Base-by-base conservation (phyloP, 2,113 vertebrate genomes). In the Boleophthalmus pectinirostris region DNA sequence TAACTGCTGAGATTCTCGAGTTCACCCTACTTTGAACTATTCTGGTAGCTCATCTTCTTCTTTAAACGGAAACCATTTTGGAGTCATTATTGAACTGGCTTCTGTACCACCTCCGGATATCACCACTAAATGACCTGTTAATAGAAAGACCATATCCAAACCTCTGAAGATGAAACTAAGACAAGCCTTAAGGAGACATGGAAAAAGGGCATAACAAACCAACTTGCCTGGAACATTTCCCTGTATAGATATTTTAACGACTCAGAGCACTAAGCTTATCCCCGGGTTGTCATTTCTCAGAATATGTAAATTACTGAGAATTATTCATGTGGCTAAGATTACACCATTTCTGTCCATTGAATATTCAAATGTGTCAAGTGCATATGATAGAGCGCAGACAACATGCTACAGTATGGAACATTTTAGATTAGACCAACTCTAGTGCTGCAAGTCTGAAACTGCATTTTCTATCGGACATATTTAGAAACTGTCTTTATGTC, bases 321-420 rank as follows among this genome's bases (percentile, higher is more conserved):
- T 92, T 87, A 91, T 90, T 92, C 84, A 91, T 89, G 65, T 73
- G 43, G 68, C 81, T 88, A 74, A 87, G 85, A 93, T 92, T 89
- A 85, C 79, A 79, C 54, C 63, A 10, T 81, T 85, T 88, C 64
- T 79, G 72, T 79, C 51, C 60, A 85, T 83, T 85, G 85, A 90
- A 90, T 89, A 88, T 90, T 89, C 78, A 90, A 77, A 79, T 77
- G 69, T 86, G 84, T 76, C 83, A 82, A 76, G 70, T 79, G 66
- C 63, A 84, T 78, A 56, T 29, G 29, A 29, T 21, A 69, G 72
- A 74, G 81, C 83, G 72, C 60, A 2, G 74, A 57, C 80, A 69
- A 68, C 51, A 65, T 15, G 58, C 10, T 15, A 67, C 61, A 29
- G 13, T 7, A 0, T 46, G 73, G 81, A 80, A 60, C 84, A 89